phyloP scores from a whole-genome alignment of 2,888 invertebrate species.

The Callinectes sapidus region DNA sequence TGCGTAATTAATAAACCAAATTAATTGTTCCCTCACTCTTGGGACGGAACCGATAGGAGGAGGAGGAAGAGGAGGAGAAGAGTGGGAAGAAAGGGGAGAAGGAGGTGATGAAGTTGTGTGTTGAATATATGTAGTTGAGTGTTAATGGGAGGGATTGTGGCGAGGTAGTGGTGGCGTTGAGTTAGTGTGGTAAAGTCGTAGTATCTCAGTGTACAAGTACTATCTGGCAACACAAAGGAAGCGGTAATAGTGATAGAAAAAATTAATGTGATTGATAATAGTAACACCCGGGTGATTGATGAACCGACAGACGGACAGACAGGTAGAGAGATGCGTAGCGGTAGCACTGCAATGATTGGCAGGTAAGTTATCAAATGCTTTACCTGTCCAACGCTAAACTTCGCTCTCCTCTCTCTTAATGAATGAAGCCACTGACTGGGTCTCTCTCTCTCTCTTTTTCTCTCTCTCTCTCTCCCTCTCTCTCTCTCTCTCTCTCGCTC shows the following conservation, averaged over 20 bases:
- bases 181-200: background rate
- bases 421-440: background rate
- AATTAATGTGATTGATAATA: background rate
- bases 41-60: background rate
- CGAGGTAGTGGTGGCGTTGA: background rate
- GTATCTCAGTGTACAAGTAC: background rate
- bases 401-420: background rate
- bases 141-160: background rate
- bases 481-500: background rate
- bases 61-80: background rate
- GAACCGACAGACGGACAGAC: background rate
- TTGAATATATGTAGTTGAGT: background rate
- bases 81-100: background rate
- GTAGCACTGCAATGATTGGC: background rate
- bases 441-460: background rate
- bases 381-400: background rate
- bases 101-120: background rate
- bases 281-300: background rate
- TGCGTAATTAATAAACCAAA: slow-evolving; percentile 13
- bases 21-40: background rate
- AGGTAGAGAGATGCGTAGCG: background rate
- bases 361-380: background rate
- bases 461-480: background rate
- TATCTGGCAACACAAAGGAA: background rate
- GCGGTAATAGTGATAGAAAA: background rate